Base-by-base conservation (phyloP, 2,113 vertebrate genomes). In the Cairina moschata region DNA sequence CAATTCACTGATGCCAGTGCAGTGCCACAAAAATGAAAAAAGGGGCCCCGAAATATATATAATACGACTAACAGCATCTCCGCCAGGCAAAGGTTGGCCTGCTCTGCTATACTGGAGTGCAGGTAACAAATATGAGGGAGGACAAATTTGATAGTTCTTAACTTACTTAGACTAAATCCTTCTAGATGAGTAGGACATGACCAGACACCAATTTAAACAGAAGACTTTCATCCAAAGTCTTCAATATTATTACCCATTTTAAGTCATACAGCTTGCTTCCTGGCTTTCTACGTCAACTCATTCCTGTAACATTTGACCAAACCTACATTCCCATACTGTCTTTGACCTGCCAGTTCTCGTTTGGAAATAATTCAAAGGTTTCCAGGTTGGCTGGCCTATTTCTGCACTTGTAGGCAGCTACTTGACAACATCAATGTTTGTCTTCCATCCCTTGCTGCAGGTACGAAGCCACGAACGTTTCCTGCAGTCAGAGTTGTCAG, bases 251-350 rank as follows among this genome's bases (percentile, higher is more conserved):
- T 38, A 68, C 7, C 6, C 32, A 23, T 13, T 68, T 82, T 14
- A n/a, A 36, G 23, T 17, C 2, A 0, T 12, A 6, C 4, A 29
- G 18, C 17, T 66, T 21, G 3, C 22, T 52, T 52, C 17, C n/a
- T 36, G 46, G 23, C 46, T 44, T 83, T 67, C 46, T 92, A 32
- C 22, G 8, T 69, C 9, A 1, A 15, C 6, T 2, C 12, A 15
- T 40, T 63, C 59, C 44, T 34, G 7, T 7, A 32, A 21, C 56
- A 38, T 62, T 38, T 75, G 12, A 55, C 48, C 48, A 86, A 60
- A 63, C 36, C 67, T 54, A 54, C 17, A 67, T 71, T 82, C 23
- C 40, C 71, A 3, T 17, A 11, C 56, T n/a, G 23, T 59, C 59
- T 76, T 40, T 26, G 17, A 83, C 80, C 71, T 86, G 46, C 29